These are phyloP conservation scores for Patella vulgata DNA, from an alignment of 1,140 invertebrate genomes.

Conservation along the genomic window DNA sequence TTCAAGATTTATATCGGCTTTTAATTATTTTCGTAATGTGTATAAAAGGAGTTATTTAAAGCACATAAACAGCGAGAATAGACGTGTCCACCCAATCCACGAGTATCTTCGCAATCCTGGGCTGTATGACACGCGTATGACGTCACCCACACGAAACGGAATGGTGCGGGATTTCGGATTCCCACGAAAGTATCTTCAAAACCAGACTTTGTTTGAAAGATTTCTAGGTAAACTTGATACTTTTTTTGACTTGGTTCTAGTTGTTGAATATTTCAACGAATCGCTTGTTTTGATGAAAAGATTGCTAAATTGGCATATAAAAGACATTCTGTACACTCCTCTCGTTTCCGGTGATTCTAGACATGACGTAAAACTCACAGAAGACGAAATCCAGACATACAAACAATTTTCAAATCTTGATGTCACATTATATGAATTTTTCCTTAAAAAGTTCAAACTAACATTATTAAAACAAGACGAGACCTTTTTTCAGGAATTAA, in stretches of 20 bases:
- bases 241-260: conserved; percentile 68
- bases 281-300: conserved; percentile 68
- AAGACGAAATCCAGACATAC: conserved; percentile 15
- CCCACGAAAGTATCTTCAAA: conserved; percentile 22
- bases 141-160: conserved; percentile 35
- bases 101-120: conserved; percentile 2
- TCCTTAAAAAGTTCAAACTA: conserved; percentile 28
- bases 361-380: neutral
- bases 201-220: conserved; percentile 12
- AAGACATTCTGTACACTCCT: conserved; percentile 59
- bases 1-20: conserved; percentile 27
- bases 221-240: conserved; percentile 26
- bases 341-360: conserved; percentile 24
- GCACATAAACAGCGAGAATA: conserved; percentile 8
- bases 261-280: conserved; percentile 69
- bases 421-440: conserved; percentile 38
- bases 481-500: conserved; percentile 36
- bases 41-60: conserved; percentile 15
- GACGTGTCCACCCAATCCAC: conserved; percentile 9
- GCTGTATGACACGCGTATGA: conserved; percentile 3
- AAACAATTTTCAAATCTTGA: conserved; percentile 32
- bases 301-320: conserved; percentile 68
- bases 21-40: conserved; percentile 26
- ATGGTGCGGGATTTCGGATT: conserved; percentile 40
- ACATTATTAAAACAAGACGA: conserved; percentile 27